These are phyloP conservation scores for Drosophila littoralis DNA, from an alignment of 1,140 invertebrate genomes.

Conservation along the genomic window DNA sequence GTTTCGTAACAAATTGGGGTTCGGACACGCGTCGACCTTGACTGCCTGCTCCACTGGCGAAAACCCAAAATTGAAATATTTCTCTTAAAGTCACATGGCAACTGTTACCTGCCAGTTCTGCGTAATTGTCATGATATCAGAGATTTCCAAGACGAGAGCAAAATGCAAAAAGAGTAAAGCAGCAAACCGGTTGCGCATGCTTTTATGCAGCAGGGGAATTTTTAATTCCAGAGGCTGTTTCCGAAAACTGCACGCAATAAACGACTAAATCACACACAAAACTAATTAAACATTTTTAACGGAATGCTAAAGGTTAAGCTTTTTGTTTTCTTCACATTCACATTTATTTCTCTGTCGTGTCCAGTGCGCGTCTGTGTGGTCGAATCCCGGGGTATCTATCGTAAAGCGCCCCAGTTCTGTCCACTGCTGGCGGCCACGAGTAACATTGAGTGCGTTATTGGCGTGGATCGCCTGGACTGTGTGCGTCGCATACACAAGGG, in stretches of 20 bases:
- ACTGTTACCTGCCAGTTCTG: constrained; percentile 52
- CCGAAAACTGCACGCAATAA: constrained; percentile 47
- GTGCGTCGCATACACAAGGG: constrained; percentile 89
- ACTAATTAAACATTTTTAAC: background rate
- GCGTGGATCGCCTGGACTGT: constrained; percentile 90
- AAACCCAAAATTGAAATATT: constrained; percentile 23
- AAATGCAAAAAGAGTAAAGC: constrained; percentile 25
- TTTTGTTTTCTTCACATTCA: constrained; percentile 1
- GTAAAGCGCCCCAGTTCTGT: constrained; percentile 86
- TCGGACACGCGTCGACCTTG: constrained; percentile 46
- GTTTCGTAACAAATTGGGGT: constrained; percentile 17
- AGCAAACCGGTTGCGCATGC: constrained; percentile 38
- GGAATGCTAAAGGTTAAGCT: constrained; percentile 22
- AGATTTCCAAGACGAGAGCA: constrained; percentile 43
- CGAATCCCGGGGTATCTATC: constrained; percentile 86
- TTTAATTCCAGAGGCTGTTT: constrained; percentile 19
- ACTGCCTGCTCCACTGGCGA: constrained; percentile 54
- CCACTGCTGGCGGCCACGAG: constrained; percentile 86
- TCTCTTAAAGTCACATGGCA: constrained; percentile 28
- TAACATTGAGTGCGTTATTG: constrained; percentile 88
- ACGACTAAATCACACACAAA: constrained; percentile 20
- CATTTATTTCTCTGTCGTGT: constrained; percentile 58
- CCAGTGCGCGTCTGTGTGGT: constrained; percentile 89
- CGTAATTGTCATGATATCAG: constrained; percentile 44
- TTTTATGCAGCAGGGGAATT: constrained; percentile 46